Evolutionary conservation across 2,888 invertebrate genomes (phyloP).

Genomic region (Drosophila flavopinicola): DNA sequence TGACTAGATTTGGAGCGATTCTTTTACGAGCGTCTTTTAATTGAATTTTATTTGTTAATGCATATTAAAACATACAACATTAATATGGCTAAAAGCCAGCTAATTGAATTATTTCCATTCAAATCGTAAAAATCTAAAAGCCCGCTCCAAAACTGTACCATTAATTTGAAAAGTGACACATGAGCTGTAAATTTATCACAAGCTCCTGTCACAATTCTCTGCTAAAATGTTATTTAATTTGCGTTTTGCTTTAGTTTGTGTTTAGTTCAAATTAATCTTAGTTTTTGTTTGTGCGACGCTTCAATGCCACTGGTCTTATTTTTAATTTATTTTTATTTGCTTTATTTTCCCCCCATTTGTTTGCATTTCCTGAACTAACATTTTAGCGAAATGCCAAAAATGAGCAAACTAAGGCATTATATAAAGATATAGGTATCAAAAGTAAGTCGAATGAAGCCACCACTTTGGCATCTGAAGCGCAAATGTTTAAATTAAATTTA

Average conservation of each 20-base stretch:
- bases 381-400: conserved; percentile 23
- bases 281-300: conserved; percentile 54
- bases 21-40: conserved; percentile 47
- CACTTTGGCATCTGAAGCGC: conserved; percentile 7
- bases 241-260: conserved; percentile 35
- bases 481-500: conserved; percentile 22
- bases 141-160: conserved; percentile 25
- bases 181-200: conserved; percentile 46
- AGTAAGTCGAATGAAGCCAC: conserved; percentile 17
- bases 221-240: conserved; percentile 54
- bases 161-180: conserved; percentile 53
- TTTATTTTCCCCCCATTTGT: conserved; percentile 18
- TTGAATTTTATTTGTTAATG: conserved; percentile 59
- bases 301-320: conserved; percentile 74
- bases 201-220: conserved; percentile 33
- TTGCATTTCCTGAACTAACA: conserved; percentile 55
- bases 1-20: conserved; percentile 33
- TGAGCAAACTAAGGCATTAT: conserved; percentile 45
- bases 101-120: conserved; percentile 75
- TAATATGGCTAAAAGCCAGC: conserved; percentile 49
- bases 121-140: conserved; percentile 48
- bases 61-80: conserved; percentile 14
- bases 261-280: conserved; percentile 57
- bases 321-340: conserved; percentile 31
- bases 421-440: conserved; percentile 52